A percentile compares a stretch with the other conserved stretches of the same genome.
phyloP scores from a whole-genome alignment of 2,113 vertebrate genomes.

The Platycercus adscitus region DNA sequence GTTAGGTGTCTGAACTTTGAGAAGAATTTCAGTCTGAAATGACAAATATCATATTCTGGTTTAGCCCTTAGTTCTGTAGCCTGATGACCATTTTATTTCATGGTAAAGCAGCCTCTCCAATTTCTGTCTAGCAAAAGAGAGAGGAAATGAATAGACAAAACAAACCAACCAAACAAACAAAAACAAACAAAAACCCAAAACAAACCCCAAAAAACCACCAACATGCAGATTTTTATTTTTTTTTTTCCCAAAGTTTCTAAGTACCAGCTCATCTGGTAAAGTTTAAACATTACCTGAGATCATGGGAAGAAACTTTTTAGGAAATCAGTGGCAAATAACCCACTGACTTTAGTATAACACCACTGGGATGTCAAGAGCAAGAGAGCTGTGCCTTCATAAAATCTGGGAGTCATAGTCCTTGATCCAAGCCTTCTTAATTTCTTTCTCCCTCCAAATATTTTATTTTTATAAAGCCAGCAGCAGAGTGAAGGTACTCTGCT shows the following conservation, averaged over 20 bases:
- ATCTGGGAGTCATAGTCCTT: not conserved
- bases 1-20: not conserved
- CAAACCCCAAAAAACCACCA: not conserved
- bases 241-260: not conserved
- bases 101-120: not conserved
- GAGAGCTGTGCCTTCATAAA: not conserved
- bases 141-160: not conserved
- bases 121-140: not conserved
- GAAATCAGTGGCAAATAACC: not conserved
- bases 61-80: not conserved
- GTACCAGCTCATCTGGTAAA: not conserved
- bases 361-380: not conserved
- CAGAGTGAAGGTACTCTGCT: not conserved
- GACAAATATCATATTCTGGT: not conserved
- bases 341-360: not conserved
- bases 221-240: not conserved
- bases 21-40: not conserved
- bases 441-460: not conserved
- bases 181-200: not conserved
- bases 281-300: not conserved
- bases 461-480: not conserved
- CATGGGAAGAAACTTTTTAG: not conserved
- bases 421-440: not conserved
- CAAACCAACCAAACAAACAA: not conserved
- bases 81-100: not conserved